A percentile compares a stretch with the other conserved stretches of the same genome.
Conservation (phyloP, 2,113 vertebrate genomes). For the Callaeas wilsoni region DNA sequence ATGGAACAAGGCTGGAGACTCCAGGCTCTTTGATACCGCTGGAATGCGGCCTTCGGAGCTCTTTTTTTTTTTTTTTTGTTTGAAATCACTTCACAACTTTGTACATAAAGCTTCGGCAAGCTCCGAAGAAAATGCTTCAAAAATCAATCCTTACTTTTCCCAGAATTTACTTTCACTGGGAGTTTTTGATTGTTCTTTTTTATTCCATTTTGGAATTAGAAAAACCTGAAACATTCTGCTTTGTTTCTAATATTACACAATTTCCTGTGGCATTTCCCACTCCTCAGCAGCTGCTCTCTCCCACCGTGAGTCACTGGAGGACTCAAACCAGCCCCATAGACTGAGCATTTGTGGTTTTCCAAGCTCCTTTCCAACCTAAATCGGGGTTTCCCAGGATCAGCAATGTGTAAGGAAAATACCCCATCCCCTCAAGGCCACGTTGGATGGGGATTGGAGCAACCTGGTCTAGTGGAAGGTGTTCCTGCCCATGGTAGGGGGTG, state of each 20-base stretch:
- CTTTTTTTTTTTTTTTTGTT: not conserved
- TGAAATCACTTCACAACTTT: constrained; percentile 13
- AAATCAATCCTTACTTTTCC: not conserved
- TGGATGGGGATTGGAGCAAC: not conserved
- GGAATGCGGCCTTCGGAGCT: not conserved
- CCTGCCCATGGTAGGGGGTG: not conserved
- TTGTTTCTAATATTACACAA: not conserved
- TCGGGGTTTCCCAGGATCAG: not conserved
- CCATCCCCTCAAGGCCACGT: not conserved
- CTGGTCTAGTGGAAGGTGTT: not conserved
- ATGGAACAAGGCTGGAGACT: not conserved
- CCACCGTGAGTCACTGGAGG: not conserved
- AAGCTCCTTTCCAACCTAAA: not conserved
- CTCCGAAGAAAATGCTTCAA: not conserved
- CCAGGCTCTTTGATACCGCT: not conserved
- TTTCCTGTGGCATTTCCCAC: not conserved
- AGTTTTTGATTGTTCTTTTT: not conserved
- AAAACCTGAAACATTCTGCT: not conserved
- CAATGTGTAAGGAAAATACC: not conserved
- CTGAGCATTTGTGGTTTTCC: not conserved
- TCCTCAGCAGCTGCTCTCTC: not conserved
- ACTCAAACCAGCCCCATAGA: rapidly evolving
- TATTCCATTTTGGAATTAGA: not conserved
- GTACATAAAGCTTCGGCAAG: not conserved
- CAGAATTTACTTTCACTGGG: not conserved